Conservation (phyloP, 1,140 invertebrate genomes). For the Drosophila teissieri region DNA sequence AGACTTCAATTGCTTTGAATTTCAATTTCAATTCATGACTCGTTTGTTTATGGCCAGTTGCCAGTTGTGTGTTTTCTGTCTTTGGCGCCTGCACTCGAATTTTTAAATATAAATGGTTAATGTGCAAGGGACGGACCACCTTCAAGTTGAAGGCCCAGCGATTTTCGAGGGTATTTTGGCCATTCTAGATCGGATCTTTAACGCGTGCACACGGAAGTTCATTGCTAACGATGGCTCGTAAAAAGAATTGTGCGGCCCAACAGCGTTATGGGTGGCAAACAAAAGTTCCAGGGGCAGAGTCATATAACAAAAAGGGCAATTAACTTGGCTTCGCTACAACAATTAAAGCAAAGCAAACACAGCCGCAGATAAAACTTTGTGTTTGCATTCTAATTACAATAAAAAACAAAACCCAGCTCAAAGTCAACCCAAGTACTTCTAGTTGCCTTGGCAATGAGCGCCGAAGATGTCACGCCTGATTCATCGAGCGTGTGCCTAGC, state of each 20-base stretch:
- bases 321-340: constrained; percentile 52
- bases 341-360: constrained; percentile 41
- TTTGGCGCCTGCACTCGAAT: constrained; percentile 53
- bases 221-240: constrained; percentile 59
- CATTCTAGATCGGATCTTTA: constrained; percentile 62
- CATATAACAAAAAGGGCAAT: constrained; percentile 42
- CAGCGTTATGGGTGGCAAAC: constrained; percentile 51
- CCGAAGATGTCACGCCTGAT: constrained; percentile 45
- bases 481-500: constrained; percentile 28
- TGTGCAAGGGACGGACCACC: constrained; percentile 31
- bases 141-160: constrained; percentile 59
- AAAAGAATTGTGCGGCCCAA: constrained; percentile 33
- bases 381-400: constrained; percentile 60
- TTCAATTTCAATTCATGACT: constrained; percentile 54
- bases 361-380: constrained; percentile 33
- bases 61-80: neutral
- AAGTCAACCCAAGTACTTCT: constrained; percentile 50
- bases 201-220: constrained; percentile 61
- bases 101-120: constrained; percentile 60
- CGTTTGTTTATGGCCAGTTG: constrained; percentile 30
- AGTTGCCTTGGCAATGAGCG: constrained; percentile 40
- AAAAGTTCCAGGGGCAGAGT: constrained; percentile 39
- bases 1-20: constrained; percentile 69
- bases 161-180: constrained; percentile 31
- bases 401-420: constrained; percentile 37